These are phyloP conservation scores for Phorcus lineatus DNA, from an alignment of 2,888 invertebrate species.

Conservation along the genomic window DNA sequence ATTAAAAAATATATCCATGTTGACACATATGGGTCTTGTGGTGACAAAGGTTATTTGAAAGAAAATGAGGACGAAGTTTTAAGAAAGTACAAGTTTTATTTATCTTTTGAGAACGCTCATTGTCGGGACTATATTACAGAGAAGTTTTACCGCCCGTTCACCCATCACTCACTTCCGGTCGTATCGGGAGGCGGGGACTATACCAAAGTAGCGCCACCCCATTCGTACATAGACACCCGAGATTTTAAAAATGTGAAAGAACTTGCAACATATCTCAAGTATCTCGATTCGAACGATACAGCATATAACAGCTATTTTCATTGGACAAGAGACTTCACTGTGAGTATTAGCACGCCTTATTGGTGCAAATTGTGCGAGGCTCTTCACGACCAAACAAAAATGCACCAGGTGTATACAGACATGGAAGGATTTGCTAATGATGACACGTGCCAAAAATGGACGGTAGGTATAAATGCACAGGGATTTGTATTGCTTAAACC, in stretches of 20 bases:
- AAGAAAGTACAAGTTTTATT: conserved; percentile 26
- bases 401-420: conserved; percentile 19
- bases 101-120: conserved; percentile 20
- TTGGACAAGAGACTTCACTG: background rate
- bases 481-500: background rate
- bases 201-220: background rate
- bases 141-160: background rate
- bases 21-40: conserved; percentile 18
- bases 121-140: conserved; percentile 28
- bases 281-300: conserved; percentile 18
- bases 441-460: conserved; percentile 17
- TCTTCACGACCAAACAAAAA: background rate
- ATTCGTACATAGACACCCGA: conserved; percentile 23
- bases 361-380: conserved; percentile 5
- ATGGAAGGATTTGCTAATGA: background rate
- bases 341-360: background rate
- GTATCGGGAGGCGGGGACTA: conserved; percentile 20
- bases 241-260: conserved; percentile 10
- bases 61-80: background rate
- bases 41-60: background rate
- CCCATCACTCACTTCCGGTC: background rate
- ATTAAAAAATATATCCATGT: conserved; percentile 4
- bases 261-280: conserved; percentile 1
- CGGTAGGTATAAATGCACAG: background rate
- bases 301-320: conserved; percentile 25